Percentiles rank a stretch among this genome's conserved stretches.
Conservation (phyloP, 2,888 invertebrate species). For the Petrolisthes cinctipes region DNA sequence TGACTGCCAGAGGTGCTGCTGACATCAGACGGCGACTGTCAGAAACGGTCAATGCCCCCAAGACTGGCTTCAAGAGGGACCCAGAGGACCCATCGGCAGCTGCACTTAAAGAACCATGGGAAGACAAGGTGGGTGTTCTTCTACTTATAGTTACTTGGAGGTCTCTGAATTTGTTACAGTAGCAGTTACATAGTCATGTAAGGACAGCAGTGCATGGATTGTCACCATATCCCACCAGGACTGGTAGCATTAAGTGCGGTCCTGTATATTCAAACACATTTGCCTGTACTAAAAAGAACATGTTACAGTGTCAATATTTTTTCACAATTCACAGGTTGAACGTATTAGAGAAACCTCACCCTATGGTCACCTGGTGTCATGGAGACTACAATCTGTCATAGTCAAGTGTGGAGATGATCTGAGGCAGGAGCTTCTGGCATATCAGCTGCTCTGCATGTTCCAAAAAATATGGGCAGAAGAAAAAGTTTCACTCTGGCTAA, state of each 20-base stretch:
- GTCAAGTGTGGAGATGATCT: slow-evolving; percentile 97
- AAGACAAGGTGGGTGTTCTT: slow-evolving; percentile 69
- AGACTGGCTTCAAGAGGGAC: slow-evolving; percentile 87
- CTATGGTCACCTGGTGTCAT: slow-evolving; percentile 91
- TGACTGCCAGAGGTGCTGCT: slow-evolving; percentile 78
- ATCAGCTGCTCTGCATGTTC: slow-evolving; percentile 89
- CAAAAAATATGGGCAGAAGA: slow-evolving; percentile 89
- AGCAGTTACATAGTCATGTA: too few species aligned
- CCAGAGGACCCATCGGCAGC: slow-evolving; percentile 98
- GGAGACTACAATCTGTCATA: slow-evolving; percentile 95
- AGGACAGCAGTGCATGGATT: too few species aligned
- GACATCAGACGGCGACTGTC: slow-evolving; percentile 87
- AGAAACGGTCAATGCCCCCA: slow-evolving; percentile 81
- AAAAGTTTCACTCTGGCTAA: slow-evolving; percentile 84
- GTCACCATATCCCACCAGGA: too few species aligned
- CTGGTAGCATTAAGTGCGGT: too few species aligned
- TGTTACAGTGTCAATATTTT: too few species aligned
- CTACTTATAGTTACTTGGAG: background rate
- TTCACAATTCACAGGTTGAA: slow-evolving; percentile 49
- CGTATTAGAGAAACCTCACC: slow-evolving; percentile 85
- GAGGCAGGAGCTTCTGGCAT: slow-evolving; percentile 95
- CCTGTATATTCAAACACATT: too few species aligned
- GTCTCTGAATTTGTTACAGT: too few species aligned
- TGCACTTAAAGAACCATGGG: slow-evolving; percentile 92
- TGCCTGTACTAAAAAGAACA: too few species aligned